Evolutionary conservation across 23 tunicate genomes (phyloP).

Genomic region (Styela plicata): DNA sequence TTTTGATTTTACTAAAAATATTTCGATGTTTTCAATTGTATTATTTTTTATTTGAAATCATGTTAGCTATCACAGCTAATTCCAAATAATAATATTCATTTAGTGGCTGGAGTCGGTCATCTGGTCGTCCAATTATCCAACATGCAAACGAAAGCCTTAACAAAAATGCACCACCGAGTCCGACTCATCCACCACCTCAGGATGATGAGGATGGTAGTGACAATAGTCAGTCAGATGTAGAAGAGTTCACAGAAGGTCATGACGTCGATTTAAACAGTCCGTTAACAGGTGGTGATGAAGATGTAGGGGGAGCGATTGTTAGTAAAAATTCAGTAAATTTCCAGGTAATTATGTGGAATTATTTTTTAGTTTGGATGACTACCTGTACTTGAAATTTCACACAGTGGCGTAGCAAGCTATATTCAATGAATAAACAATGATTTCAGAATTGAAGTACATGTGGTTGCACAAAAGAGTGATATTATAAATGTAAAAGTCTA

Average conservation of each 20-base stretch:
- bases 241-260: constrained; percentile 60
- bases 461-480: no score
- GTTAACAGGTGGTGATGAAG: constrained; percentile 10
- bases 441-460: no score
- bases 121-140: constrained; percentile 52
- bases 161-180: constrained; percentile 71
- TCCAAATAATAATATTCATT: not conserved
- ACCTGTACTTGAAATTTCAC: no score
- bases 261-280: constrained; percentile 48
- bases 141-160: constrained; percentile 64
- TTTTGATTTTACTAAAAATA: not conserved
- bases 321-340: constrained; percentile 72
- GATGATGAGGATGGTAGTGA: constrained; percentile 27
- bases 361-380: not conserved
- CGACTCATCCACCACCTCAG: constrained; percentile 62
- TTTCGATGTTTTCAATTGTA: no score
- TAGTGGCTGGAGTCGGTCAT: constrained; percentile 14
- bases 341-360: constrained; percentile 59
- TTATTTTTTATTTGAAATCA: no score
- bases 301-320: constrained; percentile 41
- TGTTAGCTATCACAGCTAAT: not conserved
- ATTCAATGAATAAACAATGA: no score
- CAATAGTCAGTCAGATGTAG: constrained; percentile 25
- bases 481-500: no score
- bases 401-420: no score